phyloP scores from a whole-genome alignment of 2,113 vertebrate genomes.

The Odontophorus gujanensis region DNA sequence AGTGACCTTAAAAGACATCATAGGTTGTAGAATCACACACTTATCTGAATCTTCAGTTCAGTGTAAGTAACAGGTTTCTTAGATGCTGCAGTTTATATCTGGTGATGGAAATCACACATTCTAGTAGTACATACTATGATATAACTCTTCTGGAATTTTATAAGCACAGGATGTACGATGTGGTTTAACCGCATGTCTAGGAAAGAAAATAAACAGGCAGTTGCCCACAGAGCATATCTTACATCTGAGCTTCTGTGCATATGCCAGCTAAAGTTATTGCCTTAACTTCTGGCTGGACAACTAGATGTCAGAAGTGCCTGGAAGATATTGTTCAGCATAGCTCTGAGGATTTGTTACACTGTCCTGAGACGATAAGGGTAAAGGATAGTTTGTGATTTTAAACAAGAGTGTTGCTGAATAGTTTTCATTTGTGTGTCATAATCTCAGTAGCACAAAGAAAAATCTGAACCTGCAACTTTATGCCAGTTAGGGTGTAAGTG shows the following conservation, averaged over 20 bases:
- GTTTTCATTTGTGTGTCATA: neutral
- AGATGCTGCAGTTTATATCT: conserved; percentile 46
- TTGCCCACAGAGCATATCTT: conserved; percentile 73
- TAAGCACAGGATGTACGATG: conserved; percentile 78
- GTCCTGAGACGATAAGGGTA: neutral
- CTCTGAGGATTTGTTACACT: neutral
- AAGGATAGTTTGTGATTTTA: neutral
- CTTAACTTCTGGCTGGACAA: conserved; percentile 40
- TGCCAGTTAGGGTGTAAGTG: accelerated
- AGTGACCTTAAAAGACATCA: neutral
- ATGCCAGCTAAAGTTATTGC: conserved; percentile 49
- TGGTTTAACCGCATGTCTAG: conserved; percentile 75
- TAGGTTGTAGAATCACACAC: neutral
- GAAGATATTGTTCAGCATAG: conserved; percentile 19
- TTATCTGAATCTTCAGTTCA: neutral
- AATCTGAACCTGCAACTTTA: neutral
- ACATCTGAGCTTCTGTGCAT: conserved; percentile 12
- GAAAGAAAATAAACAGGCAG: conserved; percentile 77
- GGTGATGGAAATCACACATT: conserved; percentile 49
- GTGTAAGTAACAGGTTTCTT: conserved; percentile 29
- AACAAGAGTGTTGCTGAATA: neutral
- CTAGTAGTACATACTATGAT: conserved; percentile 62
- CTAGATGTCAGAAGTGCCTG: conserved; percentile 8
- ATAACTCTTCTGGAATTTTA: conserved; percentile 78
- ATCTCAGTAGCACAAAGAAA: neutral